Conservation (phyloP, 1,140 invertebrate genomes). For the Megalopta genalis region DNA sequence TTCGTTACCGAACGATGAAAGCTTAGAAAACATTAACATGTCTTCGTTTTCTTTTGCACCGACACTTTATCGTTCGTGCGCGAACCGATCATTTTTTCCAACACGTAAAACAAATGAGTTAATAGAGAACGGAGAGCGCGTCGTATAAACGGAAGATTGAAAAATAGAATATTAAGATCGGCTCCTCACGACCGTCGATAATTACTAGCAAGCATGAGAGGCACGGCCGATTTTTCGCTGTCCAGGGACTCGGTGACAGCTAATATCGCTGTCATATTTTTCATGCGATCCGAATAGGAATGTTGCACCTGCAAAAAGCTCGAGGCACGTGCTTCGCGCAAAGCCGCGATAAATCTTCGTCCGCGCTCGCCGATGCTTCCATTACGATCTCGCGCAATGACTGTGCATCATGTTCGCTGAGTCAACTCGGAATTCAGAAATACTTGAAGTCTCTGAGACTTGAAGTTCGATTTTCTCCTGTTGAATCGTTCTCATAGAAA, state of each 20-base stretch:
- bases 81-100: too few relatives aligned
- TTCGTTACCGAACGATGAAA: too few relatives aligned
- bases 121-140: neutral
- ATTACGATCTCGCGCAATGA: neutral
- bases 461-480: neutral
- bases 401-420: neutral
- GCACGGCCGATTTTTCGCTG: neutral
- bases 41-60: too few relatives aligned
- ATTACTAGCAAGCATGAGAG: neutral
- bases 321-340: conserved; percentile 1
- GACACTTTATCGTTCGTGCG: too few relatives aligned
- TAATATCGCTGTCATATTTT: conserved; percentile 6
- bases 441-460: neutral
- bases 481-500: too few relatives aligned
- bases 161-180: neutral
- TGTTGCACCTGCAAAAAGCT: conserved; percentile 2
- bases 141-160: neutral
- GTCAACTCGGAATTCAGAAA: neutral
- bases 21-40: too few relatives aligned
- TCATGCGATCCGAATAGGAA: neutral
- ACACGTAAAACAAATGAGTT: too few relatives aligned
- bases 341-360: neutral
- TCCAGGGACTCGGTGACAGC: neutral
- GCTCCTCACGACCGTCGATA: neutral
- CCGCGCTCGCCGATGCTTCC: neutral